A percentile compares a stretch with the other conserved stretches of the same genome.
Conservation (phyloP, 2,888 invertebrate genomes). For the Alsophila aescularia region DNA sequence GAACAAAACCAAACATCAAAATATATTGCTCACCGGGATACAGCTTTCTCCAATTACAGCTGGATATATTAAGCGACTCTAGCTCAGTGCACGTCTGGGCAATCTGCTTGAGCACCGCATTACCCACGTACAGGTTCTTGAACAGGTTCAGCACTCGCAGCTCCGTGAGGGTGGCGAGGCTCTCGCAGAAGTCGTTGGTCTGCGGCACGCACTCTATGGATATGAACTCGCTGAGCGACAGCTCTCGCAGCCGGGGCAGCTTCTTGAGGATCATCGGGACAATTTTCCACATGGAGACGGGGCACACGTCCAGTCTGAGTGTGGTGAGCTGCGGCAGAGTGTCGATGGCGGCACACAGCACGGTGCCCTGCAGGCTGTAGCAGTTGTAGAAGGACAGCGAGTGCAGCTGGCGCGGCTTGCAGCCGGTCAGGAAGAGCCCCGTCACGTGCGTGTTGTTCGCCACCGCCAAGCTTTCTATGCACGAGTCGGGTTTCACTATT, state of each 20-base stretch:
- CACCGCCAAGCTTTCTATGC: constrained; percentile 63
- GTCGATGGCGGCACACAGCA: constrained; percentile 64
- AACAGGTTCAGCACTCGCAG: constrained; percentile 74
- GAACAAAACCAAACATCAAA: background rate
- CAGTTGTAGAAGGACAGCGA: constrained; percentile 73
- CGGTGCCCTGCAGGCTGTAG: constrained; percentile 72
- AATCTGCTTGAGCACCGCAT: constrained; percentile 79
- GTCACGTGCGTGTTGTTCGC: constrained; percentile 74
- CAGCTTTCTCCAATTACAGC: constrained; percentile 64
- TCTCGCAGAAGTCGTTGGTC: constrained; percentile 63
- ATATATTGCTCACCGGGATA: constrained; percentile 52
- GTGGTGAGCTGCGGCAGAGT: constrained; percentile 60
- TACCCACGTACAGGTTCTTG: constrained; percentile 76
- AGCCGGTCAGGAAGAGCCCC: constrained; percentile 68
- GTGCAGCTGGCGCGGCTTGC: constrained; percentile 55
- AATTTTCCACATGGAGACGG: constrained; percentile 69
- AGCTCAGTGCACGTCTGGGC: constrained; percentile 75
- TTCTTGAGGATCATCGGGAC: constrained; percentile 66
- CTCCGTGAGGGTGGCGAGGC: constrained; percentile 68
- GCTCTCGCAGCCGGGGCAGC: constrained; percentile 62
- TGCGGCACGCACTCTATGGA: constrained; percentile 52
- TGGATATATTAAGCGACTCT: constrained; percentile 72
- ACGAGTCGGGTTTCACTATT: constrained; percentile 66
- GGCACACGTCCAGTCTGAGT: constrained; percentile 67
- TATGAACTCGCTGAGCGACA: constrained; percentile 71